Conservation (phyloP, 2,888 invertebrate genomes). For the Apamea anceps region DNA sequence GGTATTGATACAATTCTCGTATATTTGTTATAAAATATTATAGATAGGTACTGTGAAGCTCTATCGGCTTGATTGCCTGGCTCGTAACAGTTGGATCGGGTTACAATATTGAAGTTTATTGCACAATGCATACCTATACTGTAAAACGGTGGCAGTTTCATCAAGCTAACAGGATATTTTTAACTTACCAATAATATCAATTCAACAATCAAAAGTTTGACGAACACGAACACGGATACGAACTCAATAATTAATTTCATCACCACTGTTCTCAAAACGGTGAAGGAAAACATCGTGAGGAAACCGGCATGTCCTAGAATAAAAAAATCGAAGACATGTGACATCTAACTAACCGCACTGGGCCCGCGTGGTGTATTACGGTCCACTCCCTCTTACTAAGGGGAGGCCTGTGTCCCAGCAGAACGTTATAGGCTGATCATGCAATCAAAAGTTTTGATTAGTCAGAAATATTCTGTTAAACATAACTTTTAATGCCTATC, state of each 20-base stretch:
- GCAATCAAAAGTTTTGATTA: too few relatives aligned
- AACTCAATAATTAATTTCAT: neutral
- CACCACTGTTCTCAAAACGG: neutral
- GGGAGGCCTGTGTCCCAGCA: too few relatives aligned
- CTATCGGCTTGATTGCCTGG: conserved; percentile 16
- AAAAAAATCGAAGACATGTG: neutral
- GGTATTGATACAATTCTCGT: neutral
- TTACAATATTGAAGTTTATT: conserved; percentile 19
- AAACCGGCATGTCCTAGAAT: neutral
- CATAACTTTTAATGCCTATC: neutral
- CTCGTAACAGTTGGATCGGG: neutral
- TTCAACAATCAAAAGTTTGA: neutral
- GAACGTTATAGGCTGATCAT: too few relatives aligned
- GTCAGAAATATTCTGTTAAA: too few relatives aligned
- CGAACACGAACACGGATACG: neutral
- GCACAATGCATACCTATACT: neutral
- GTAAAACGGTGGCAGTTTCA: neutral
- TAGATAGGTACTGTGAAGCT: neutral
- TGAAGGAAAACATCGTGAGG: neutral
- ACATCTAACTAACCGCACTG: neutral
- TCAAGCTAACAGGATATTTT: neutral
- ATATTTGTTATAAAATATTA: conserved; percentile 3
- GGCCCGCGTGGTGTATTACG: neutral
- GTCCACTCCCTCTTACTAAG: neutral
- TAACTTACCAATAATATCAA: neutral